Percentiles rank a stretch among this genome's conserved stretches.
phyloP scores from a whole-genome alignment of 30 jellyfish, hydroid and myxozoan species.

The Turritopsis rubra region DNA sequence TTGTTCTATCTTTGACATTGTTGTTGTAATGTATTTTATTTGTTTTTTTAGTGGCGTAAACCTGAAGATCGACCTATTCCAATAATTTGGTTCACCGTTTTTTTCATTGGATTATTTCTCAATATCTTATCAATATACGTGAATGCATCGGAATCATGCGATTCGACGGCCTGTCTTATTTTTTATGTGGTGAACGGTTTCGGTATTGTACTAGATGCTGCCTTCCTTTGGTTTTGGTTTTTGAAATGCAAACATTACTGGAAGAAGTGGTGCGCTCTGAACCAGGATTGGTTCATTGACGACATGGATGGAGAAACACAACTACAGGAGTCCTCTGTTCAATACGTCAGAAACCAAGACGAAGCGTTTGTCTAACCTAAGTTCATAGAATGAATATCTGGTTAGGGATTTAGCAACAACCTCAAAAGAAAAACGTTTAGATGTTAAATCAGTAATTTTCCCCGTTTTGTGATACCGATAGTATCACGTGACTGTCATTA shows the following conservation, averaged over 20 bases:
- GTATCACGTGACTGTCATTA: no score
- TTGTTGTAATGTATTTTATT: neutral
- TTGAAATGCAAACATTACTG: slow-evolving; percentile 70
- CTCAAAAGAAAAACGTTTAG: no score
- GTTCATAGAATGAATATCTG: no score
- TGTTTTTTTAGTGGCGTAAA: slow-evolving; percentile 66
- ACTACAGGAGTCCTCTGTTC: slow-evolving; percentile 2
- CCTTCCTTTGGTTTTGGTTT: slow-evolving; percentile 89
- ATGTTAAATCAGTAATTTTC: no score
- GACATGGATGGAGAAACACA: slow-evolving; percentile 3
- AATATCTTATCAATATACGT: slow-evolving; percentile 78
- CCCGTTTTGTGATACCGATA: no score
- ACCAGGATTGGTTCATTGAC: slow-evolving; percentile 82
- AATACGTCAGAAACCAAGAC: slow-evolving; percentile 13
- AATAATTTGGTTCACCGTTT: slow-evolving; percentile 82
- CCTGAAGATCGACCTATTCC: slow-evolving; percentile 96
- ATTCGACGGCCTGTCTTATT: slow-evolving; percentile 93
- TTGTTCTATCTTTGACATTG: no score
- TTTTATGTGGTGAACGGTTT: slow-evolving; percentile 94
- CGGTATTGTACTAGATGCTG: slow-evolving; percentile 91
- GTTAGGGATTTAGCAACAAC: no score
- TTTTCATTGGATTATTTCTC: slow-evolving; percentile 75
- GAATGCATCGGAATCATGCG: slow-evolving; percentile 87
- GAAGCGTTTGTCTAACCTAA: slow-evolving; percentile 3
- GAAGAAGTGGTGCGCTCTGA: slow-evolving; percentile 92